Percentiles rank a stretch among this genome's conserved stretches.
Evolutionary conservation across 2,113 vertebrate species (phyloP).

Genomic region (Austrofundulus limnaeus): DNA sequence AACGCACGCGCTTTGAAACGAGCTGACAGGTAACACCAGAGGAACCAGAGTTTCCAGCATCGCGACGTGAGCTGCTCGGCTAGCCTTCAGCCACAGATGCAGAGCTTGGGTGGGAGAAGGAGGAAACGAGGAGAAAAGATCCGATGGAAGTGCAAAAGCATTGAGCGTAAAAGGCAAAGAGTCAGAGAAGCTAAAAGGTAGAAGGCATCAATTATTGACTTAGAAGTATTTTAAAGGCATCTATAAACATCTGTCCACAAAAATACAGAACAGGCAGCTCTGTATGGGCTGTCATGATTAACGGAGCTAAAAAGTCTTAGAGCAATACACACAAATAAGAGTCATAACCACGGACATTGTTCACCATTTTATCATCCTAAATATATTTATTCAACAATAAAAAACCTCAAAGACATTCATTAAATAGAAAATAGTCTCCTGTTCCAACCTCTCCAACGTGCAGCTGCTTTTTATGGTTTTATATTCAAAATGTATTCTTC

Average conservation of each 20-base stretch:
- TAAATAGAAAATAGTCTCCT: background rate
- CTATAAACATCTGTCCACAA: conserved; percentile 18
- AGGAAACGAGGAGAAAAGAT: conserved; percentile 8
- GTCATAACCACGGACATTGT: conserved; percentile 17
- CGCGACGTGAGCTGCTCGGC: background rate
- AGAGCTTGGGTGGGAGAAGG: conserved; percentile 1
- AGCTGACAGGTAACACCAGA: conserved; percentile 36
- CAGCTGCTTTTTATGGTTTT: background rate
- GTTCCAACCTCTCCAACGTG: background rate
- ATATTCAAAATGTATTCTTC: background rate
- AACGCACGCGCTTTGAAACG: conserved; percentile 11
- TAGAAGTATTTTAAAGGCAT: conserved; percentile 38
- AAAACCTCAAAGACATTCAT: background rate
- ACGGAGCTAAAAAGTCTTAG: no score
- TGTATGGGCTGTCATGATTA: conserved; percentile 12
- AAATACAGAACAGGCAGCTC: conserved; percentile 31
- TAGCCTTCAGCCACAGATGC: conserved; percentile 17
- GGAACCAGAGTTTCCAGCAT: conserved; percentile 26
- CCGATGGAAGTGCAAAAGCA: background rate
- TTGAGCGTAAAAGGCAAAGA: conserved; percentile 3
- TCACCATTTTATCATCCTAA: background rate
- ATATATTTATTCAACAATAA: background rate
- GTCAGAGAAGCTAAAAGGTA: conserved; percentile 9
- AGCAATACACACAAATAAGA: conserved; percentile 36
- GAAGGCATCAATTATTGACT: conserved; percentile 65